These are phyloP conservation scores for Margarornis squamiger DNA, from an alignment of 2,797 vertebrate genomes.

Conservation along the genomic window DNA sequence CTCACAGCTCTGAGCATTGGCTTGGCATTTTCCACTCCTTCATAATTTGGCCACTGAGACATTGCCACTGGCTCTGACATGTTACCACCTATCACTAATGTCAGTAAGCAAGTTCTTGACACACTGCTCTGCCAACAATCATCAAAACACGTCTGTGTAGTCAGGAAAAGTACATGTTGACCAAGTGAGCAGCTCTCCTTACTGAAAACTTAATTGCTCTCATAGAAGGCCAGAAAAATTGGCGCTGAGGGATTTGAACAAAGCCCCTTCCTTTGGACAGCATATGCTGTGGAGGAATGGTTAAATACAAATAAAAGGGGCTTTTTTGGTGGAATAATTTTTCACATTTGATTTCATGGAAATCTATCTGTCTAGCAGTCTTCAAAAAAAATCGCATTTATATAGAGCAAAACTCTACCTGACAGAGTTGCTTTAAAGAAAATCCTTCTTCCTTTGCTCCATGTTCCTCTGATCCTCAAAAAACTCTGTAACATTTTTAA, in stretches of 20 bases:
- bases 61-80: background rate
- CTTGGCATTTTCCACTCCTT: constrained; percentile 9
- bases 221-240: constrained; percentile 4
- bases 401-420: background rate
- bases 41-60: background rate
- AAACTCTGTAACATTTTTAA: background rate
- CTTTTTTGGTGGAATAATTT: background rate
- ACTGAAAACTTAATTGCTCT: background rate
- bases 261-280: background rate
- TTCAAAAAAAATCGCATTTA: background rate
- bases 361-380: background rate
- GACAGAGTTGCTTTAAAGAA: background rate
- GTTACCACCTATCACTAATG: background rate
- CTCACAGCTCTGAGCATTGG: background rate
- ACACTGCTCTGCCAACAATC: constrained; percentile 17
- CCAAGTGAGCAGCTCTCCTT: constrained; percentile 1
- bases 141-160: constrained; percentile 9
- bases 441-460: background rate
- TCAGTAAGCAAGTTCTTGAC: constrained; percentile 10
- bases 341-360: background rate
- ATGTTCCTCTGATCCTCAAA: background rate
- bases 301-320: background rate
- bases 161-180: constrained; percentile 15
- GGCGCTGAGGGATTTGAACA: background rate
- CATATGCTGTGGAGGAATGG: background rate